A percentile compares a stretch with the other conserved stretches of the same genome.
These are phyloP conservation scores for Paradoxurus hermaphroditus DNA, from an alignment of 2,113 vertebrate genomes.

Conservation along the genomic window DNA sequence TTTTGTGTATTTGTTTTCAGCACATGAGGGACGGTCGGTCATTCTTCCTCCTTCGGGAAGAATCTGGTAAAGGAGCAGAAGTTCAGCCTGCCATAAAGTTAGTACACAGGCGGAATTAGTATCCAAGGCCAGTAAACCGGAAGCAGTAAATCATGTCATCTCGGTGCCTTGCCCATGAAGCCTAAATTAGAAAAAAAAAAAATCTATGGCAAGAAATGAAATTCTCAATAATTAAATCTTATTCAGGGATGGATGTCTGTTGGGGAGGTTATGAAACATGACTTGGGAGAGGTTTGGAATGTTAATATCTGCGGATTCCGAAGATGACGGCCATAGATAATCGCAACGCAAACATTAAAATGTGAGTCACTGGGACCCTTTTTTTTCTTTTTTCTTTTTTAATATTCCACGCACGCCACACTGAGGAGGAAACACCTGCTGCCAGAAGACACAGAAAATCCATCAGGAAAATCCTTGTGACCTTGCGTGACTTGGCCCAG, in stretches of 20 bases:
- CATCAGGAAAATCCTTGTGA: neutral
- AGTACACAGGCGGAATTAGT: neutral
- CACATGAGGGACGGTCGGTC: neutral
- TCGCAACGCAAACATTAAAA: constrained; percentile 32
- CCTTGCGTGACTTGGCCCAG: neutral
- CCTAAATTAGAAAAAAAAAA: constrained; percentile 22
- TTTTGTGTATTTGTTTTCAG: neutral
- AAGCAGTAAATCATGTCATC: constrained; percentile 51
- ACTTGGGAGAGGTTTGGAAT: neutral
- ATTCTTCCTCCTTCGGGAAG: neutral
- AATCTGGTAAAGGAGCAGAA: neutral
- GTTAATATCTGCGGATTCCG: constrained; percentile 24
- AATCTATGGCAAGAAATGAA: constrained; percentile 49
- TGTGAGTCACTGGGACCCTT: neutral
- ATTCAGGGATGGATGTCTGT: neutral
- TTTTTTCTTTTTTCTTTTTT: neutral
- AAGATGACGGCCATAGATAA: constrained; percentile 4
- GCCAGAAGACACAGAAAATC: neutral
- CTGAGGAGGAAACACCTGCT: neutral
- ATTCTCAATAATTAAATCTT: constrained; percentile 53
- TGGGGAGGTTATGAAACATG: neutral
- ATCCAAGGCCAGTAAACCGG: neutral
- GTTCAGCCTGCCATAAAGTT: constrained; percentile 26
- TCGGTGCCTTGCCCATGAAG: neutral
- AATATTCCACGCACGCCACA: neutral